Percentiles rank a stretch among this genome's conserved stretches.
Conservation (phyloP, 2,113 vertebrate species). For the Nesospiza acunhae region DNA sequence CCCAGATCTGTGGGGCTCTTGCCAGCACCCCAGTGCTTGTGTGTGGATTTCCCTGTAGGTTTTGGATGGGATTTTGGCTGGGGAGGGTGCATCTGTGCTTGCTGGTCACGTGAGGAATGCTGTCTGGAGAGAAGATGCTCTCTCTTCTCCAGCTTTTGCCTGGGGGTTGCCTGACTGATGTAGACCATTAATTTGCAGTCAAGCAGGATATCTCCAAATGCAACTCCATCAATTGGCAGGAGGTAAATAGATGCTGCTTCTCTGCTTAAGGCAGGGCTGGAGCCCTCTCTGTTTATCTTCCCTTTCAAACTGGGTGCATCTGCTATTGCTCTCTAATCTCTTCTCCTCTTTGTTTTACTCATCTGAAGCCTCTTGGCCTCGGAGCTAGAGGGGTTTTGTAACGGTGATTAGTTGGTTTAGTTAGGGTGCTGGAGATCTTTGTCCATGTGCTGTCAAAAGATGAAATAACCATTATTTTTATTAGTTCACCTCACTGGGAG, state of each 20-base stretch:
- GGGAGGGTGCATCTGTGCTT: neutral
- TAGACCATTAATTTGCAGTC: neutral
- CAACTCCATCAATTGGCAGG: neutral
- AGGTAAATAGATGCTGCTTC: neutral
- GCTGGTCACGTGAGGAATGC: neutral
- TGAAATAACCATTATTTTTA: conserved; percentile 32
- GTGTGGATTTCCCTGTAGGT: neutral
- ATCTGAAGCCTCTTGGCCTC: neutral
- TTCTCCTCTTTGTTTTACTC: neutral
- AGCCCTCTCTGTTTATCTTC: neutral
- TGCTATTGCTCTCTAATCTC: neutral
- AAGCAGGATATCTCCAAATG: neutral
- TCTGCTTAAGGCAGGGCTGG: neutral
- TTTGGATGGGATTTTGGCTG: neutral
- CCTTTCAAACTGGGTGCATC: neutral
- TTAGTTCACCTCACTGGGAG: neutral
- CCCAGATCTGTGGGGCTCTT: neutral
- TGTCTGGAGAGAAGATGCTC: neutral
- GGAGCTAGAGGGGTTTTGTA: neutral
- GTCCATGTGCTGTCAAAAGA: neutral
- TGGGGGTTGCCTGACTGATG: neutral
- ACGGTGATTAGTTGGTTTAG: neutral
- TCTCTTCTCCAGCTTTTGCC: neutral
- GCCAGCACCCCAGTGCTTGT: neutral
- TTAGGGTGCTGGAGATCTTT: neutral